Evolutionary conservation across 2,888 invertebrate genomes (phyloP), one percentile per base, ranked within the genome.

Genomic region (Smittia sp.): DNA sequence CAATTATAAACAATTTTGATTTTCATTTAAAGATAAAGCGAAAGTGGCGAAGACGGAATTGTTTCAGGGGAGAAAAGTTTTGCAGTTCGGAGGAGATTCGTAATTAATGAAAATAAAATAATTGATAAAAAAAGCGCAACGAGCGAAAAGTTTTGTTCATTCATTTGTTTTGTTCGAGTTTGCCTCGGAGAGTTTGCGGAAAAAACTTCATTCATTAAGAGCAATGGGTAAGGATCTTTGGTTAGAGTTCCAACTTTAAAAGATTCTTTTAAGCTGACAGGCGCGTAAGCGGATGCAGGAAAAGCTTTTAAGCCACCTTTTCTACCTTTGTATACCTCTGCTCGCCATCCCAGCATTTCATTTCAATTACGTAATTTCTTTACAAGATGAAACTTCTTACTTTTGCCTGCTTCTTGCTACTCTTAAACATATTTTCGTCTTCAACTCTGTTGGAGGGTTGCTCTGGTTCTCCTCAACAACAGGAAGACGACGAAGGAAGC

Each of bases 101-200:
- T 69, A 69, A 69, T 69, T 69, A 69, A 69, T 69, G 69, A 69
- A 68, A 69, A 54, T 41, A 69, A 69, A 69, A 69, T 27, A 69
- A 69, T 69, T 69, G 54, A 68, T 68, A 68, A 69, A 68, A n/a
- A 69, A 69, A 69, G 69, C 68, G 68, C 68, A 68, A 41, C 24
- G 15, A 58, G 58, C 3, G 11, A 58, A 68, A 41, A 54, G 25
- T 69, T 54, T 67, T 39, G n/a, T 24, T 20, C 27, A 27, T 65
- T 27, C 9, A 15, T 65, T 65, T 20, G 15, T 38, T 39, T 54
- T 32, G 20, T 54, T 54, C 52, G 25, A 69, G 69, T n/a, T n/a
- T n/a, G n/a, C n/a, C n/a, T n/a, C n/a, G n/a, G n/a, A n/a, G n/a
- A n/a, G n/a, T 69, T 41, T n/a, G 58, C 22, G 18, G n/a, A 58